Evolutionary conservation across 2,113 vertebrate genomes (phyloP).

Genomic region (Panurus biarmicus): DNA sequence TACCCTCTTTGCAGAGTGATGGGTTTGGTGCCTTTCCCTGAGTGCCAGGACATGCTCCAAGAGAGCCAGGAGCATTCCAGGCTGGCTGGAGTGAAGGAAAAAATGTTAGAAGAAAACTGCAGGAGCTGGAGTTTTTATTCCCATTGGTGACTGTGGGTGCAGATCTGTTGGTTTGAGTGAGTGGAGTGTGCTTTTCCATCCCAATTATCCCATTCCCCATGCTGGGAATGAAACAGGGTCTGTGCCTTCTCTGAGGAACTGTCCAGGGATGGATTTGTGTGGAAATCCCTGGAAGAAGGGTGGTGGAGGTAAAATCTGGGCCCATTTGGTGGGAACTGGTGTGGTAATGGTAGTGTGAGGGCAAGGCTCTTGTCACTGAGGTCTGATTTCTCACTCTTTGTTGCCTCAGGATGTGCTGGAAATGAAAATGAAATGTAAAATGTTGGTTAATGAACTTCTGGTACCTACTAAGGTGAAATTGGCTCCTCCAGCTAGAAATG

Average conservation of each 20-base stretch:
- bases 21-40: background rate
- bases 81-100: background rate
- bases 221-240: background rate
- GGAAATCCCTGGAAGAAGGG: background rate
- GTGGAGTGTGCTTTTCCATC: background rate
- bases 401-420: background rate
- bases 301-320: background rate
- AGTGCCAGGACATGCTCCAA: background rate
- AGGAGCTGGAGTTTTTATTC: background rate
- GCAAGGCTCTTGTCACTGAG: fast-evolving
- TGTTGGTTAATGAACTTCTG: background rate
- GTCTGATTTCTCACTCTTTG: background rate
- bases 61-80: background rate
- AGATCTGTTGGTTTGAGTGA: background rate
- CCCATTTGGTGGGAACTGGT: background rate
- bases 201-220: background rate
- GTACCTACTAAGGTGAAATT: background rate
- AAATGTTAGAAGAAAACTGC: background rate
- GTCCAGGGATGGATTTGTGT: background rate
- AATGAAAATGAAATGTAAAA: background rate
- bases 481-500: background rate
- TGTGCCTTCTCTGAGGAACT: background rate
- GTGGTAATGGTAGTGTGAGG: background rate
- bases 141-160: background rate
- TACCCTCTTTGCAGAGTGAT: background rate